Base-by-base conservation (phyloP, 2,113 vertebrate species). In the Nothoprocta pentlandii region DNA sequence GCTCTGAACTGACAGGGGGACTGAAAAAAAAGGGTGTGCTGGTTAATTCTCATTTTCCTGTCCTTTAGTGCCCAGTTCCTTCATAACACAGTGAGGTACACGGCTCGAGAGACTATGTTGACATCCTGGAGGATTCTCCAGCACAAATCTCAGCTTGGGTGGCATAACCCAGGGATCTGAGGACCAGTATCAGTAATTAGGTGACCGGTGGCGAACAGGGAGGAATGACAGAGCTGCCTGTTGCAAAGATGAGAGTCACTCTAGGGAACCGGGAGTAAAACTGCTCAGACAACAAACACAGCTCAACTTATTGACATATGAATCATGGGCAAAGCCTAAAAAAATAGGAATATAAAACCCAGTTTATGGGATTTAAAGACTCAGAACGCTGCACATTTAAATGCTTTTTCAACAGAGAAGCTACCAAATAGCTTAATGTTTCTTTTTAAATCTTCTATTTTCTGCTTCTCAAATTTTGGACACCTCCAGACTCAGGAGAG, bases 391-490 rank as follows among this genome's bases (percentile, higher is more conserved):
- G 71, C 71, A 79, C 41, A 77, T 92, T 89, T 89, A 90, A 94
- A 86, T 91, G 10, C 49, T 69, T 93, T 81, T 94, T 80, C 74
- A 84, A 44, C 58, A 56, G 67, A 64, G 78, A 85, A 93, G 36
- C 53, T 89, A 67, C 88, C 80, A 95, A 93, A 94, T 80, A 81
- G 44, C 70, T 90, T 73, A 32, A 3, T 74, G 70, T 76, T 92
- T 94, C 90, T 92, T 93, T 89, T 46, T 34, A 88, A 85, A 73
- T 80, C 91, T 93, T 89, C 92, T 93, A 87, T 93, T 94, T 97
- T 96, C 91, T 95, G 79, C 90, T 91, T 83, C 84, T 96, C 87
- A 89, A 78, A 70, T 87, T 92, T 91, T 93, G 95, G 94, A 93
- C 92, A 88, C 92, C 94, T 87, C 90, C 95, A 97, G 93, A 94